Conservation (phyloP, 1,140 invertebrate species). For the Orchestia grillus region DNA sequence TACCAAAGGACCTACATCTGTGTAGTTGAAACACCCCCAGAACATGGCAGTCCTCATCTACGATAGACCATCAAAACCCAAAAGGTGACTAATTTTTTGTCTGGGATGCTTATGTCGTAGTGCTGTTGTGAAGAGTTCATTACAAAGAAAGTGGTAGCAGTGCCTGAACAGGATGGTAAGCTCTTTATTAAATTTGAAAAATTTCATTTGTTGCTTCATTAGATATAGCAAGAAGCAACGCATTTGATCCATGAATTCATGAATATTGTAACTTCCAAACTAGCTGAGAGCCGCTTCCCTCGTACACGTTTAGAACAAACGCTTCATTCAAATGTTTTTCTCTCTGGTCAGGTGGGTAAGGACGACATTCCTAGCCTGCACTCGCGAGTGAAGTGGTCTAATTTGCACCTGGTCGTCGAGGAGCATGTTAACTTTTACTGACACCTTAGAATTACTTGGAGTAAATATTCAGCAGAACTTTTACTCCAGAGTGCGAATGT, state of each 20-base stretch:
- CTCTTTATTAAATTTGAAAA: not conserved
- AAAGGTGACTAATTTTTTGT: too few relatives aligned
- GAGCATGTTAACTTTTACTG: not conserved
- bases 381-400: too few relatives aligned
- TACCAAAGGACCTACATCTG: too few relatives aligned
- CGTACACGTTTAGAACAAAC: not conserved
- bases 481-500: not conserved
- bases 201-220: not conserved
- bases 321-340: not conserved
- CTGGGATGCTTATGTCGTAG: too few relatives aligned
- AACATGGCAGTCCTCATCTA: too few relatives aligned
- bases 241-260: not conserved
- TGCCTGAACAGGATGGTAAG: not conserved
- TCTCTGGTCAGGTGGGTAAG: not conserved
- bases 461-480: not conserved
- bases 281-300: not conserved
- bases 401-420: too few relatives aligned
- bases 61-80: too few relatives aligned
- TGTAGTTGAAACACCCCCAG: too few relatives aligned
- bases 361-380: too few relatives aligned
- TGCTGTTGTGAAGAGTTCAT: not conserved
- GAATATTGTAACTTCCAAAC: not conserved
- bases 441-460: not conserved
- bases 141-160: not conserved
- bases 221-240: not conserved